Base-by-base conservation (phyloP, 2,113 vertebrate species). In the Trogon surrucura region DNA sequence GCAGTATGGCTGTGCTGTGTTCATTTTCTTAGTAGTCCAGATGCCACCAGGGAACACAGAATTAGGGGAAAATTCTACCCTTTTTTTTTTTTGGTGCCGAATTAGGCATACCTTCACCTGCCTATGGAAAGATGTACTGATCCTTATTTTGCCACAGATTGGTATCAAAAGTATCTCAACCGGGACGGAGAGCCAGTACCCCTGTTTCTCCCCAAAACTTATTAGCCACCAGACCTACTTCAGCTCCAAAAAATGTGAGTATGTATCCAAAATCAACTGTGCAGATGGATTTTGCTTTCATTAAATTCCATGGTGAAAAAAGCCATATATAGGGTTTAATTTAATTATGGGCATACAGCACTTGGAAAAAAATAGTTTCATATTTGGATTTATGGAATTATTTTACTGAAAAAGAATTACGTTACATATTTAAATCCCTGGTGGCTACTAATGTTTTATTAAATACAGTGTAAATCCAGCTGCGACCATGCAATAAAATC, bases 331-430 rank as follows among this genome's bases (percentile, higher is more conserved):
- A 85, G 45, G 75, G 19, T 96, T 97, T 97, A 96, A 97, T 98
- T 97, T 96, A 97, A 98, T 98, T 97, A 97, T 77, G 74, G 60
- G 72, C 51, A 94, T 93, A 95, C n/a, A 93, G 70, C 78, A 85
- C 81, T 93, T 95, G 56, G 80, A 96, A 94, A 85, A 58, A 54
- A 80, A 56, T 73, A 89, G 67, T 78, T 97, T 97, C 96, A 93
- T 97, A 98, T 98, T 98, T 98, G 95, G 97, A 98, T 98, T 98
- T 98, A 98, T 98, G 96, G 97, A 98, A 98, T 97, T 97, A 97
- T 97, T 98, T 98, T 97, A 98, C 97, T 95, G 97, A 98, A 98
- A 98, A 83, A 93, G 97, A 98, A 98, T 98, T 98, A 97, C 89
- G 91, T 98, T 98, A 98, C 97, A 97, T 98, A 97, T 98, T 98